Evolutionary conservation across 1,140 invertebrate genomes (phyloP).

Genomic region (Spodoptera frugiperda): DNA sequence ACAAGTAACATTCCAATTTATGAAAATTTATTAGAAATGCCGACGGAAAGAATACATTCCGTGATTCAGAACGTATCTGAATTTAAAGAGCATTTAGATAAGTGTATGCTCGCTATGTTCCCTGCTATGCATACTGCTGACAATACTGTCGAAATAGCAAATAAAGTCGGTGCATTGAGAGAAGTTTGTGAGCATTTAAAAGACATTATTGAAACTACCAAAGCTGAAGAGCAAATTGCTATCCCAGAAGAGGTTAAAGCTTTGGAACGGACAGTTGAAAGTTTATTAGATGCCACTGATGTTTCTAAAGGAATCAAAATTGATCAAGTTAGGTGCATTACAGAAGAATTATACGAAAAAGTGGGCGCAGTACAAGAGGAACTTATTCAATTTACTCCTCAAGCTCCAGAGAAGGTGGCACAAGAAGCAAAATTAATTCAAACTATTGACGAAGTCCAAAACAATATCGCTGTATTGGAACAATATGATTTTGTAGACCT

Average conservation of each 20-base stretch:
- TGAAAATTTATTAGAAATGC: conserved; percentile 69
- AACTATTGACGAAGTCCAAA: conserved; percentile 67
- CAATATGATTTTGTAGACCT: conserved; percentile 69
- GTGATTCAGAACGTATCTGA: conserved; percentile 62
- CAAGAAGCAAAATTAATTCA: conserved; percentile 67
- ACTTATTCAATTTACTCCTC: conserved; percentile 61
- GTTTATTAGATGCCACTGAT: conserved; percentile 62
- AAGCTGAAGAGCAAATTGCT: conserved; percentile 19
- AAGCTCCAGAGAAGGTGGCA: conserved; percentile 51
- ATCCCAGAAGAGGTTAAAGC: conserved; percentile 50
- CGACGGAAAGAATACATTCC: conserved; percentile 67
- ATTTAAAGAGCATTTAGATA: conserved; percentile 69
- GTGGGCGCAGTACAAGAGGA: conserved; percentile 64
- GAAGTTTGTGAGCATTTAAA: conserved; percentile 64
- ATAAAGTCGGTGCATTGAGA: conserved; percentile 61
- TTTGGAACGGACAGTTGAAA: conserved; percentile 57
- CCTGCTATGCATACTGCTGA: conserved; percentile 63
- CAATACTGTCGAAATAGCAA: conserved; percentile 65
- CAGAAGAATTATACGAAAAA: conserved; percentile 65
- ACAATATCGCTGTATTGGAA: conserved; percentile 67
- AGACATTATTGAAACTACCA: conserved; percentile 55
- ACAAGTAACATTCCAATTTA: conserved; percentile 71
- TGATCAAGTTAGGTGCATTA: conserved; percentile 61
- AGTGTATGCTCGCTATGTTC: conserved; percentile 64
- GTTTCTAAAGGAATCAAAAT: conserved; percentile 60